A percentile compares a stretch with the other conserved stretches of the same genome.
phyloP scores from a whole-genome alignment of 2,113 vertebrate genomes.

The Dinomys branickii region DNA sequence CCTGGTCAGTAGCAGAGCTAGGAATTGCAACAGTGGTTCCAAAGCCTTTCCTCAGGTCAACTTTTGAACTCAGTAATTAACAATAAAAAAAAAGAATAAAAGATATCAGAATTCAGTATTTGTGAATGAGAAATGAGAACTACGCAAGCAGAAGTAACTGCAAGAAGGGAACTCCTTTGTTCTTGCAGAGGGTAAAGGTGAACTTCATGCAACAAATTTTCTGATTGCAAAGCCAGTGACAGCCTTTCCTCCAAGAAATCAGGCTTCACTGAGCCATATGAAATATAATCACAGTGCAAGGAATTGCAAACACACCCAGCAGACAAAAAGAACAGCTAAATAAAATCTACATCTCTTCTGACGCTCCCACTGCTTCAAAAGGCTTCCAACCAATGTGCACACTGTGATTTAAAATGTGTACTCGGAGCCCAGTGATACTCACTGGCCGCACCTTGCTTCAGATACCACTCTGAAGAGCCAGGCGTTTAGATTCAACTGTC shows the following conservation, averaged over 20 bases:
- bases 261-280: background rate
- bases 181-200: background rate
- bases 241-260: no score
- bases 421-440: background rate
- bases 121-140: background rate
- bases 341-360: background rate
- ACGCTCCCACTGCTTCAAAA: background rate
- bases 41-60: background rate
- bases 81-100: background rate
- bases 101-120: background rate
- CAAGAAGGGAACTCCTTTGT: background rate
- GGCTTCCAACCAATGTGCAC: background rate
- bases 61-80: background rate
- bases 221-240: background rate
- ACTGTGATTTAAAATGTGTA: background rate
- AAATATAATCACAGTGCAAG: background rate
- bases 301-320: background rate
- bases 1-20: background rate
- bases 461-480: background rate
- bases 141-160: background rate
- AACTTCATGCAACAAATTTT: background rate
- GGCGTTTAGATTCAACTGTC: accelerated
- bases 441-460: background rate
- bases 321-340: background rate
- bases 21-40: background rate